Conservation (phyloP, 2,797 vertebrate species). For the Cossypha caffra region DNA sequence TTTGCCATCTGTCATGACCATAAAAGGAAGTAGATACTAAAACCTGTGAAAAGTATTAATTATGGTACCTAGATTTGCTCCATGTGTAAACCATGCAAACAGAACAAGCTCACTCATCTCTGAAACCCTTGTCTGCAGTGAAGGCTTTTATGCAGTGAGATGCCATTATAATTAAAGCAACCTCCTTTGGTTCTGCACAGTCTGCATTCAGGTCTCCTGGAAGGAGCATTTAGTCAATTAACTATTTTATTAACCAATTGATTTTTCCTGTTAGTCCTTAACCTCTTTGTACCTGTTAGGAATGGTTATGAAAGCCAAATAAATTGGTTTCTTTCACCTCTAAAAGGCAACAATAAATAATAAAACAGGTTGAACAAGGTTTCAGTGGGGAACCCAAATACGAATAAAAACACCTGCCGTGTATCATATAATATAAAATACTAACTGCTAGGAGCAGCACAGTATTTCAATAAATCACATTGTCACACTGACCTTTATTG, state of each 20-base stretch:
- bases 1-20: neutral
- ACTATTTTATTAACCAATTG: conserved; percentile 82
- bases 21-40: neutral
- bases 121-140: conserved; percentile 58
- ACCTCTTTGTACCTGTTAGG: conserved; percentile 64
- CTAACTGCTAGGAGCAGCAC: conserved; percentile 49
- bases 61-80: conserved; percentile 44
- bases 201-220: conserved; percentile 66
- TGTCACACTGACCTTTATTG: conserved; percentile 78
- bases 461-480: conserved; percentile 74
- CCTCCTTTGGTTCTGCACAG: conserved; percentile 64
- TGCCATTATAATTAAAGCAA: conserved; percentile 71
- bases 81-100: conserved; percentile 24
- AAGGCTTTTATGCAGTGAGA: conserved; percentile 50
- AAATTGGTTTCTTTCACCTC: conserved; percentile 75
- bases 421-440: conserved; percentile 71
- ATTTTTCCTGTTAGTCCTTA: conserved; percentile 73
- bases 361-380: conserved; percentile 68
- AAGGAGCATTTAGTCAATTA: conserved; percentile 80
- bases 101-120: conserved; percentile 40
- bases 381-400: conserved; percentile 67
- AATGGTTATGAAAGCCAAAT: conserved; percentile 71
- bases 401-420: conserved; percentile 66
- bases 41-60: conserved; percentile 4
- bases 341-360: conserved; percentile 77